These are phyloP conservation scores for Sclerodermus sp. DNA, from an alignment of 2,888 invertebrate species.

Conservation along the genomic window DNA sequence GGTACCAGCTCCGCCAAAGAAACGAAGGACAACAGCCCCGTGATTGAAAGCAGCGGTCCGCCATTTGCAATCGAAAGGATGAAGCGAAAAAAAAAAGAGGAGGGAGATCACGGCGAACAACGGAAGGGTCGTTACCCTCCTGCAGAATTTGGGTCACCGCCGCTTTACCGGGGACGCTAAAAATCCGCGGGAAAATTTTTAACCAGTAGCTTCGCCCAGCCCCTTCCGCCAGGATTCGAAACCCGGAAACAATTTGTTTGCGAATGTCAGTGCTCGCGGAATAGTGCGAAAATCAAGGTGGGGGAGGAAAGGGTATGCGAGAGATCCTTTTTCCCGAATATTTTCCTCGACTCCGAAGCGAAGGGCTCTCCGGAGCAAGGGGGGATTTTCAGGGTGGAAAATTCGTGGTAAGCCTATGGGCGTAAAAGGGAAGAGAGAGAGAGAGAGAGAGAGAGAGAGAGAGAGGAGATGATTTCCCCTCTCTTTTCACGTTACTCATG, in stretches of 20 bases:
- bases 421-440: background rate
- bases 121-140: constrained; percentile 53
- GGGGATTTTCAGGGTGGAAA: constrained; percentile 11
- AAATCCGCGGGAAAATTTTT: constrained; percentile 32
- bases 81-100: constrained; percentile 23
- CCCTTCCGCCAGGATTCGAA: no score
- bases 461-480: constrained; percentile 23
- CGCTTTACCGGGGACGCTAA: constrained; percentile 28
- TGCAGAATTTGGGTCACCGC: constrained; percentile 49
- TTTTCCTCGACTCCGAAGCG: no score
- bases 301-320: no score
- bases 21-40: constrained; percentile 8
- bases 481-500: constrained; percentile 20
- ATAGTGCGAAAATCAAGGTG: no score
- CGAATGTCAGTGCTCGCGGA: no score
- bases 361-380: constrained; percentile 8
- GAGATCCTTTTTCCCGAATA: no score
- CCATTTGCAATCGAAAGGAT: constrained; percentile 32
- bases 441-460: background rate
- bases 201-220: no score
- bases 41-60: background rate
- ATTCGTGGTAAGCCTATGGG: background rate
- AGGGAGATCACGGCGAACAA: constrained; percentile 32
- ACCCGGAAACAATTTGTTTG: no score
- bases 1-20: constrained; percentile 16